Conservation (phyloP, 2,888 invertebrate species). For the Chrysodeixis includens region DNA sequence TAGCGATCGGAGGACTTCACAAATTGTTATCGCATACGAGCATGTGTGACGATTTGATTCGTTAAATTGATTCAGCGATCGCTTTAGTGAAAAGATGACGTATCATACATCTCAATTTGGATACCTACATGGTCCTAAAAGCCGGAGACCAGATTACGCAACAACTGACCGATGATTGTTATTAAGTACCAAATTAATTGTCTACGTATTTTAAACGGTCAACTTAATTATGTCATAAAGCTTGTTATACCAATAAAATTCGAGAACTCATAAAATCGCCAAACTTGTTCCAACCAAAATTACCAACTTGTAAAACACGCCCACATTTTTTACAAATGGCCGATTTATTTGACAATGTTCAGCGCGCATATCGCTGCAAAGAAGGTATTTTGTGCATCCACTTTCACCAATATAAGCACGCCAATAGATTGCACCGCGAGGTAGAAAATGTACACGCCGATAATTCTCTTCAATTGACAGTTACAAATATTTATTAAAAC, state of each 20-base stretch:
- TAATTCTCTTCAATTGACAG: conserved; percentile 64
- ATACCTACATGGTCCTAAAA: conserved; percentile 19
- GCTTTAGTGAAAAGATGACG: conserved; percentile 63
- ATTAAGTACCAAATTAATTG: not conserved
- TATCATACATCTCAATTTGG: conserved; percentile 34
- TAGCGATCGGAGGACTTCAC: conserved; percentile 44
- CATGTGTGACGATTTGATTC: conserved; percentile 61
- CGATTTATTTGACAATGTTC: conserved; percentile 66
- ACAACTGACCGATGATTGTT: conserved; percentile 10
- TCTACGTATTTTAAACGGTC: conserved; percentile 17
- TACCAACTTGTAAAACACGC: conserved; percentile 49
- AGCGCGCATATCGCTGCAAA: conserved; percentile 63
- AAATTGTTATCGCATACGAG: conserved; percentile 43
- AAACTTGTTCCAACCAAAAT: conserved; percentile 57
- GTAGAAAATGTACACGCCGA: conserved; percentile 70
- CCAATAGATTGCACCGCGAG: conserved; percentile 74
- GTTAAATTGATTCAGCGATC: conserved; percentile 65
- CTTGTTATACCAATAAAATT: conserved; percentile 53
- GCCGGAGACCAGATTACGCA: conserved; percentile 20
- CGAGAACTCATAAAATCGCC: conserved; percentile 55
- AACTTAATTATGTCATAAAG: conserved; percentile 53
- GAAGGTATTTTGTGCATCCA: conserved; percentile 80
- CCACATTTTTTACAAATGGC: conserved; percentile 56
- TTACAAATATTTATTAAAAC: conserved; percentile 48
- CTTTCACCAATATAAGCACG: conserved; percentile 84